Conservation (phyloP, 1,140 invertebrate species). For the Chymomyza costata region DNA sequence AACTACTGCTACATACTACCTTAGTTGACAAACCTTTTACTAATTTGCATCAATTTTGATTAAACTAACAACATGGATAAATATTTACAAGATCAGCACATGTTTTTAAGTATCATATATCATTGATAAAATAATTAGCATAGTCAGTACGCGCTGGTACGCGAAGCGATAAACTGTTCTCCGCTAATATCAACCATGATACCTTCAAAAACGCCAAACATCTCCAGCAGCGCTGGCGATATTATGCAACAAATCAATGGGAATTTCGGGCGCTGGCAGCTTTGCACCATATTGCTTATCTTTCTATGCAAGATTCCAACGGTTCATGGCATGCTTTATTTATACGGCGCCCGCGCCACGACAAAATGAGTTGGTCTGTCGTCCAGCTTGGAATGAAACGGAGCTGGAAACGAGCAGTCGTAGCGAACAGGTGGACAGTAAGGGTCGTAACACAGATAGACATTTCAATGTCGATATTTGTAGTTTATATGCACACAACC, state of each 20-base stretch:
- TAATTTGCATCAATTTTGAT: too few relatives aligned
- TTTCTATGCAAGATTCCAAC: conserved; percentile 63
- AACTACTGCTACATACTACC: too few relatives aligned
- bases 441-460: conserved; percentile 32
- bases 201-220: too few relatives aligned
- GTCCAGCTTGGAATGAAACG: conserved; percentile 3
- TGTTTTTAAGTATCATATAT: too few relatives aligned
- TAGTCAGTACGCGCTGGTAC: too few relatives aligned
- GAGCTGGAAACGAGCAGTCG: neutral
- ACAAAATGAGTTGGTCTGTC: conserved; percentile 32
- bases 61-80: too few relatives aligned
- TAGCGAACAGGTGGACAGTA: conserved; percentile 17
- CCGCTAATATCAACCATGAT: too few relatives aligned
- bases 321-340: conserved; percentile 61
- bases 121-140: too few relatives aligned
- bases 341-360: conserved; percentile 34
- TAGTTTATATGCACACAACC: conserved; percentile 20
- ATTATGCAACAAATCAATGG: conserved; percentile 34
- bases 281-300: conserved; percentile 45
- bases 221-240: conserved; percentile 9
- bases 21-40: too few relatives aligned
- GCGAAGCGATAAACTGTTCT: too few relatives aligned
- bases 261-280: conserved; percentile 54
- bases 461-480: conserved; percentile 42
- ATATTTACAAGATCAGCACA: too few relatives aligned